Evolutionary conservation across 2,888 invertebrate species (phyloP), one percentile per base, ranked within the genome.

Genomic region (Epirrhoe tristata): DNA sequence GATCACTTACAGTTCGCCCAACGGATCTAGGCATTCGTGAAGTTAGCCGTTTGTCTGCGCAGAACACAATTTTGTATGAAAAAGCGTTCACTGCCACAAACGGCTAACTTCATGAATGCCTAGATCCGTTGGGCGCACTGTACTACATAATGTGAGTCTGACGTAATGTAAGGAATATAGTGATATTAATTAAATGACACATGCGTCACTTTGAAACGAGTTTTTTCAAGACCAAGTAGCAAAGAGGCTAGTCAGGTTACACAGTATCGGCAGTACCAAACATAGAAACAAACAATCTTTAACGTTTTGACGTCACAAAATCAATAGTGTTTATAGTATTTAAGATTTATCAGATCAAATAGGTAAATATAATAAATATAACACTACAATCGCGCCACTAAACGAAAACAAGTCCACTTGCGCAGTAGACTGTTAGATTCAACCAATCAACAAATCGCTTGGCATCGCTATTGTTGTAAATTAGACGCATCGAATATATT

Each of bases 381-480:
- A 62, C 32, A 56, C 39, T 51, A 53, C 10, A 70, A 43, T 68
- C 70, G 68, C 68, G 66, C 70, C 70, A 72, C 61, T 12, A 16
- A 53, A 53, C 53, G 53, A 68, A 70, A 72, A 70, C 66, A 70
- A 60, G 63, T 55, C 58, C 59, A 61, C 62, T 59, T 50, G 64
- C 60, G 67, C 55, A 66, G 17, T 60, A 58, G 61, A 70, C 67
- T 66, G 61, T 43, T 43, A 0, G 12, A 43, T 52, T 17, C 24
- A 24, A 24, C 24, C 24, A 52, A 24, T 60, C 12, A 16, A 43
- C 52, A 1, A 67, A 46, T 58, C 17, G 17, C n/a, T 52, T 58
- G 39, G 50, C 62, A 54, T 50, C 24, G 24, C 54, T 16, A 39
- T 53, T 58, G 58, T 58, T 58, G n/a, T 43, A 39, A 57, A 48